phyloP scores from a whole-genome alignment of 2,113 vertebrate genomes.

The Hypomesus transpacificus region DNA sequence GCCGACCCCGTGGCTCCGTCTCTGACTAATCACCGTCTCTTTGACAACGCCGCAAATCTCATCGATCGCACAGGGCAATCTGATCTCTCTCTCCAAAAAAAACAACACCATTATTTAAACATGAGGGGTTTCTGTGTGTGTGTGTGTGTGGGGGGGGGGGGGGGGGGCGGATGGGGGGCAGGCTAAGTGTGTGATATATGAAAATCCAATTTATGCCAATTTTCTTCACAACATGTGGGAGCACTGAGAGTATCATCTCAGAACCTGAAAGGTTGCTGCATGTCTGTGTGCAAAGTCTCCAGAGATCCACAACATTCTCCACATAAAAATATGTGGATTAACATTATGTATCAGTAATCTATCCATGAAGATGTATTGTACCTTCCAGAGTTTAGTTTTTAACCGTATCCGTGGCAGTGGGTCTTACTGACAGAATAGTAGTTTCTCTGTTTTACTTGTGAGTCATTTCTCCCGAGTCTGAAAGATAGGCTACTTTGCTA shows the following conservation, averaged over 20 bases:
- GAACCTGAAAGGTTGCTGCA: conserved; percentile 17
- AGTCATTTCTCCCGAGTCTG: too few relatives aligned
- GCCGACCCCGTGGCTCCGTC: conserved; percentile 31
- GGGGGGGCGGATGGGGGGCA: conserved; percentile 36
- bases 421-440: too few relatives aligned
- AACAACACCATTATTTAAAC: conserved; percentile 61
- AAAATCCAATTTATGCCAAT: conserved; percentile 59
- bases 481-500: background rate
- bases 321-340: too few relatives aligned
- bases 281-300: conserved; percentile 12
- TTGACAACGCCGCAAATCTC: conserved; percentile 29
- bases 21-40: conserved; percentile 39
- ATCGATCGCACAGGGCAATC: conserved; percentile 52
- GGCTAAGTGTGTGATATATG: conserved; percentile 48
- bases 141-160: conserved; percentile 31
- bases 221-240: conserved; percentile 32
- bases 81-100: conserved; percentile 46
- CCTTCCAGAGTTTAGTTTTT: too few relatives aligned
- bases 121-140: conserved; percentile 9
- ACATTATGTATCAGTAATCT: too few relatives aligned
- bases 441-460: too few relatives aligned
- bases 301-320: background rate
- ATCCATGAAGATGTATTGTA: too few relatives aligned
- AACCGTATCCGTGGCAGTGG: too few relatives aligned
- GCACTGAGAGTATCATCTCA: conserved; percentile 20